These are phyloP conservation scores for Chrosomus eos DNA, from an alignment of 2,797 vertebrate species.

Conservation along the genomic window DNA sequence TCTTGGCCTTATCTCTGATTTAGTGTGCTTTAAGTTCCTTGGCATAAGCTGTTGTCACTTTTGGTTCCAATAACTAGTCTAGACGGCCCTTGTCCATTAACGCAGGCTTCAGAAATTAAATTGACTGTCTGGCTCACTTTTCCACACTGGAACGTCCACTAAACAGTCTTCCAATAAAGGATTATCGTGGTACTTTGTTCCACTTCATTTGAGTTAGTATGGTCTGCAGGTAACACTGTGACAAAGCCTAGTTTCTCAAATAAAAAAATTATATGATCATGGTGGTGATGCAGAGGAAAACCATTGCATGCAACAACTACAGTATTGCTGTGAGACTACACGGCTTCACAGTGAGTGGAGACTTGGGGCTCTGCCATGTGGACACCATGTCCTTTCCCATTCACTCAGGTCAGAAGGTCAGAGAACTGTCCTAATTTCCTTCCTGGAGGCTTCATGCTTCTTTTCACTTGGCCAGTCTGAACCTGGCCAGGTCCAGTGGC, in stretches of 20 bases:
- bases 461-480: conserved; percentile 78
- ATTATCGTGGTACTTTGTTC: conserved; percentile 11
- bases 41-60: conserved; percentile 23
- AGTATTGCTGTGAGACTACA: conserved; percentile 31
- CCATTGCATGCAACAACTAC: conserved; percentile 52
- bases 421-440: neutral
- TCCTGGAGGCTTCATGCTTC: conserved; percentile 31
- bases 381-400: neutral
- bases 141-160: conserved; percentile 14
- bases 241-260: conserved; percentile 34
- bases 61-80: conserved; percentile 31
- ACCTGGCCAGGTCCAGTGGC: conserved; percentile 88
- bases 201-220: conserved; percentile 16
- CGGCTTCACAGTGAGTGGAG: conserved; percentile 30
- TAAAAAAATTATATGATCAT: conserved; percentile 31
- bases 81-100: conserved; percentile 25
- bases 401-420: conserved; percentile 11
- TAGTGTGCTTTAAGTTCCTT: neutral
- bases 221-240: conserved; percentile 46
- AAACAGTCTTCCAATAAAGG: neutral
- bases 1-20: conserved; percentile 5
- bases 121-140: neutral
- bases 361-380: conserved; percentile 1
- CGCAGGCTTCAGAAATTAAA: neutral
- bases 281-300: conserved; percentile 40